Base-by-base conservation (phyloP, 1,140 invertebrate genomes). In the Panonychus citri region DNA sequence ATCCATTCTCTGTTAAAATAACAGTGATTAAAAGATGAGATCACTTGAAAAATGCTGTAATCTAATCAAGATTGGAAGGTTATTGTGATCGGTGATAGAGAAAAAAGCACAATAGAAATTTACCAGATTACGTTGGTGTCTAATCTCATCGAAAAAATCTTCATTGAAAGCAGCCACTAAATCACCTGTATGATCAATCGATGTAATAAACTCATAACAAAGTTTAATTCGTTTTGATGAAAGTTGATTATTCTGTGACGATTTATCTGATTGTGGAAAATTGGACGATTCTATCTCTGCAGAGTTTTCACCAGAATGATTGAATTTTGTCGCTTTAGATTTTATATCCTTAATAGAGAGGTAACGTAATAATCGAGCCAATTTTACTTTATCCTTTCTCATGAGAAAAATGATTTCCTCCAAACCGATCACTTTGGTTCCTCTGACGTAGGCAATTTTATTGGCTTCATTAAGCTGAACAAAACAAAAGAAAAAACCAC, bases 391-490 rank as follows among this genome's bases (percentile, higher is more conserved):
- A 67, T 79, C 77, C 63, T 77, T 79, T 50, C 78, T 67, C 66
- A 81, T 71, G 30, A 81, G 66, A 66, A 77, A 81, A 19, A 82
- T 69, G 26, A 82, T 71, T 60, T 81, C 78, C 65, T 75, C 73
- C 15, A 71, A 61, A n/a, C 67, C 66, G 46, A 76, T 66, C 26
- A 66, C 63, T 54, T 75, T 73, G 3, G 68, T 65, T 25, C 68
- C 70, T 59, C 75, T 67, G 51, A 67, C 65, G 21, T 66, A 65
- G 3, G 74, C 71, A 54, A 75, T 66, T 57, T 76, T 75, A 25
- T 65, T 59, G 26, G 76, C 75, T 67, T 77, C 74, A 61, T 74
- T 70, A 17, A 80, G 59, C 64, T 75, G 34, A 21, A 24, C 30
- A 19, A 53, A 7, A 5, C 5, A 12, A 34, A 12, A 7, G 12